Evolutionary conservation across 2,888 invertebrate species (phyloP), one percentile per base, ranked within the genome.

Genomic region (Pardosa pseudoannulata): DNA sequence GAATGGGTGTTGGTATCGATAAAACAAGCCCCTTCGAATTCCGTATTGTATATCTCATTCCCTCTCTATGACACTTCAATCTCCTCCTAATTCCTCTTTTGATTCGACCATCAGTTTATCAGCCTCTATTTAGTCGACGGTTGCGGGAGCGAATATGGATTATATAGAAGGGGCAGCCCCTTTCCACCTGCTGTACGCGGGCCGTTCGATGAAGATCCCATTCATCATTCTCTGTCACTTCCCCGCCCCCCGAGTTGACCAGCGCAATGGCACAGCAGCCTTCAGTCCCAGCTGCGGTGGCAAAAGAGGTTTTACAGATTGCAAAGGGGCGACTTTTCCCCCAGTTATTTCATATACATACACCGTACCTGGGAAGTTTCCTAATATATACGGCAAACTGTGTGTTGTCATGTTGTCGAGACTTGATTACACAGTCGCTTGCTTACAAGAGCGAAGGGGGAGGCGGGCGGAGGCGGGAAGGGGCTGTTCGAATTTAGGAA

Each of bases 261-360:
- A 46, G 19, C 46, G 5, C 50, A 36, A 11, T 68, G 56, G 64
- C 70, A n/a, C 28, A 56, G 32, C 71, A 64, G 76, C 82, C 82
- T 83, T 83, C 82, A 83, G 70, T 64, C 64, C 76, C 82, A 83
- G 82, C 82, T 83, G 82, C 29, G 75, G 72, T 70, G 65, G 41
- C 64, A 68, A 75, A 83, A 83, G 82, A 83, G 82, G 82, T 83
- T 83, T 83, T 83, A 83, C 82, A 76, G 71, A 83, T 83, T 83
- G 76, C 70, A 76, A 19, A 29, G 27, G 68, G 79, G 56, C 70
- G 70, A 82, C 81, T 75, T 75, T 76, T 71, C 23, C 56, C 56
- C 56, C 56, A 11, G 56, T 56, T 56, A 56, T 56, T 41, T 83
- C 76, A 83, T 27, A 27, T 41, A 39, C 71, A 68, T 68, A 72